Evolutionary conservation across 2,797 vertebrate species (phyloP).

Genomic region (Tangara arthus): DNA sequence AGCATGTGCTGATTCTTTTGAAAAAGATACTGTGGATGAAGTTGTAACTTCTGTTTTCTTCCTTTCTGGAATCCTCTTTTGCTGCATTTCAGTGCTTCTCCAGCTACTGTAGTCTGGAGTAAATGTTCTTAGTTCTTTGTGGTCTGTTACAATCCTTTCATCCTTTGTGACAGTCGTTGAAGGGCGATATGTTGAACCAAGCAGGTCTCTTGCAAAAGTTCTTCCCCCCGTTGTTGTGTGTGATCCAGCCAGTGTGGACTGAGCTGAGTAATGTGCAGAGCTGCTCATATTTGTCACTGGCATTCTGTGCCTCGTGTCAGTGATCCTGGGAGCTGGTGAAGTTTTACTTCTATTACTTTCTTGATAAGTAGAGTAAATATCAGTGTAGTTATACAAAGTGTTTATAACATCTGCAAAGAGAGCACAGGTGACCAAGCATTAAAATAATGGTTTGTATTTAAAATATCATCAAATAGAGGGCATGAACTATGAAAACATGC

Average conservation of each 20-base stretch:
- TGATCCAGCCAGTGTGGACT: background rate
- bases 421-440: background rate
- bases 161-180: constrained; percentile 9
- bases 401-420: constrained; percentile 81
- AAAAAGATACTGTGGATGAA: background rate
- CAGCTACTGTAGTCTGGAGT: constrained; percentile 21
- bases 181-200: background rate
- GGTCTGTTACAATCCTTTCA: constrained; percentile 41
- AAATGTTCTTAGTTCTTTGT: constrained; percentile 22
- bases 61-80: constrained; percentile 37
- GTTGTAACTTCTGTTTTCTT: constrained; percentile 19
- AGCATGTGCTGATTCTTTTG: background rate
- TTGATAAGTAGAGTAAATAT: constrained; percentile 71
- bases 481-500: background rate
- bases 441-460: background rate
- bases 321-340: constrained; percentile 38
- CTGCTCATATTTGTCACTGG: constrained; percentile 67
- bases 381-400: constrained; percentile 73
- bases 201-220: background rate
- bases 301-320: constrained; percentile 71
- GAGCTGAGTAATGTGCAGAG: background rate
- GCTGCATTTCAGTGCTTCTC: constrained; percentile 26
- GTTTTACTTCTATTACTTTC: constrained; percentile 76
- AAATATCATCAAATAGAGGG: background rate
- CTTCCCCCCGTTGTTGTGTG: background rate